Evolutionary conservation across 2,113 vertebrate genomes (phyloP), one percentile per base, ranked within the genome.

Genomic region (Myrmecobius fasciatus): DNA sequence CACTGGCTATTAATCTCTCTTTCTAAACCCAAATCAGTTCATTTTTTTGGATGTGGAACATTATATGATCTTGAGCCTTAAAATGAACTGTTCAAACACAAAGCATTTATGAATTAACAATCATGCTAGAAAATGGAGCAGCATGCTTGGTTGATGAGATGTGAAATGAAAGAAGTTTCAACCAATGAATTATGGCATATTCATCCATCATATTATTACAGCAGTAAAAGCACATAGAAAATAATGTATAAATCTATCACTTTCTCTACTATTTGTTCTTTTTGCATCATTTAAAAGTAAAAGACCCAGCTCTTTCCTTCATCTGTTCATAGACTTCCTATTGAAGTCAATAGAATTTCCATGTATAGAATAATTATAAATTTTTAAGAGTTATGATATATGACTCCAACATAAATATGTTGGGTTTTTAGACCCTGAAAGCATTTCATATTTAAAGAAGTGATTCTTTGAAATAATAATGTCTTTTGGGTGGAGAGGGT

Each of bases 271-370:
- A 48, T 52, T 94, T 94, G n/a, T 17, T 91, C 6, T 46, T 0
- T 94, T 92, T 93, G 31, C 83, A n/a, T 93, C 91, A 92, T 53
- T 91, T 96, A 92, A 96, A 95, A 93, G 28, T 2, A 56, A 94
- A 89, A 14, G 36, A 48, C 94, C 36, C 1, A 0, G 1, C 49
- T 92, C 46, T 90, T 93, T 53, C 75, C 48, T 83, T 26, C 36
- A 94, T 26, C 10, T 89, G 26, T 53, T 92, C 11, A 22, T 47
- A 43, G 46, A 93, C 9, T 95, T 94, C 60, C 53, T 94, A 9
- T 54, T 89, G n/a, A 91, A 54, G 51, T 47, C 52, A n/a, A 43
- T 3, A 67, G 48, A 67, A 0, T 89, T 8, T 91, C 20, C 22
- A n/a, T 46, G 17, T n/a, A 89, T 47, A 67, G 46, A 89, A 49